These are phyloP conservation scores for Megalopta genalis DNA, from an alignment of 1,140 invertebrate species.

Conservation along the genomic window DNA sequence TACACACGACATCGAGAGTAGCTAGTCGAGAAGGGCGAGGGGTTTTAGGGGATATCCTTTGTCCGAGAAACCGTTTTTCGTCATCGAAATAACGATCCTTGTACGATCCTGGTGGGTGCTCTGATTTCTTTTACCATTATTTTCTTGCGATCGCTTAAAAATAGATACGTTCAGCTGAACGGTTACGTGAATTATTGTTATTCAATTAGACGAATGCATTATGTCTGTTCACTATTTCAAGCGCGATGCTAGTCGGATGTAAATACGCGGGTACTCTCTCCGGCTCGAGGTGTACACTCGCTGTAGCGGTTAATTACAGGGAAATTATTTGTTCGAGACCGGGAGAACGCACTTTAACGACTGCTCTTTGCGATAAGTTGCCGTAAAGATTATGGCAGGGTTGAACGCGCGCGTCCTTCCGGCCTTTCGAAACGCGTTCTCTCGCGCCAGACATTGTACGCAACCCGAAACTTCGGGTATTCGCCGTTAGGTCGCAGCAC, in stretches of 20 bases:
- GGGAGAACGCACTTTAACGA: constrained; percentile 40
- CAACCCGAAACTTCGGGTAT: constrained; percentile 32
- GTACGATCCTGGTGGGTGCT: too few relatives aligned
- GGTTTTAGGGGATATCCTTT: constrained; percentile 44
- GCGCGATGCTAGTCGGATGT: neutral
- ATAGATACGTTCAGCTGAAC: too few relatives aligned
- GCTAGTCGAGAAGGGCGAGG: neutral
- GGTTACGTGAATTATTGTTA: constrained; percentile 11
- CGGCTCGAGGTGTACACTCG: neutral
- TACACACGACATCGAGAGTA: too few relatives aligned
- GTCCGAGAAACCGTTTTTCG: constrained; percentile 51
- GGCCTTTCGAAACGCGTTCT: constrained; percentile 60
- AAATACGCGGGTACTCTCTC: neutral
- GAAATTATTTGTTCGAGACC: constrained; percentile 6
- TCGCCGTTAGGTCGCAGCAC: constrained; percentile 58
- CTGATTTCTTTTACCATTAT: too few relatives aligned
- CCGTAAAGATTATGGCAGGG: constrained; percentile 55
- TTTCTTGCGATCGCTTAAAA: neutral
- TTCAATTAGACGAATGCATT: constrained; percentile 6
- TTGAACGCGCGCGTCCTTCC: constrained; percentile 58
- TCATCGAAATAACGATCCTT: constrained; percentile 37
- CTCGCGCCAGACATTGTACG: constrained; percentile 54
- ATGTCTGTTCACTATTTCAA: constrained; percentile 1
- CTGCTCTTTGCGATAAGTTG: constrained; percentile 52
- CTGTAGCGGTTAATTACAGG: neutral